phyloP scores from a whole-genome alignment of 1,140 invertebrate species.

The Chironomus striatipennis region DNA sequence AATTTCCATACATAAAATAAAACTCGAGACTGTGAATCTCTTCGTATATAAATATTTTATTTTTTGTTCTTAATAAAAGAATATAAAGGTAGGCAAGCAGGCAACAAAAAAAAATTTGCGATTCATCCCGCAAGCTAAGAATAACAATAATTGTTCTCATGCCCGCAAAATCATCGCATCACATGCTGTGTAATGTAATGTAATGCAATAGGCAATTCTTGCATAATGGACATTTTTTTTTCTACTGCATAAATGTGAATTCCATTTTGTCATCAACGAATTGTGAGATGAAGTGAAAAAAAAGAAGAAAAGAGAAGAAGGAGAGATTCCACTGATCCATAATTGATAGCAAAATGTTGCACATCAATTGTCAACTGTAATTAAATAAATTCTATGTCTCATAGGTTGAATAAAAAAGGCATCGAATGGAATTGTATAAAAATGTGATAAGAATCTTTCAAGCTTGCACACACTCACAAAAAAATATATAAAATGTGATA shows the following conservation, averaged over 20 bases:
- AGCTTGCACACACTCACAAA: background rate
- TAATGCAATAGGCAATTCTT: background rate
- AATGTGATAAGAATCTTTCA: background rate
- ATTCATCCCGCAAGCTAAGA: background rate
- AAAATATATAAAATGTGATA: background rate
- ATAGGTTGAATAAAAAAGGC: background rate
- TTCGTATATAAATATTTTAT: background rate
- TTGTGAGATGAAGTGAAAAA: background rate
- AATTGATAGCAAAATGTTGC: slow-evolving; percentile 8
- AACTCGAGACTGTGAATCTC: background rate
- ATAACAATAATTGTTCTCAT: slow-evolving; percentile 3
- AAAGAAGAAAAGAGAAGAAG: background rate
- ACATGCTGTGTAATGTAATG: background rate
- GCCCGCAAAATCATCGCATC: background rate
- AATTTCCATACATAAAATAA: slow-evolving; percentile 3
- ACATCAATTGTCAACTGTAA: slow-evolving; percentile 13
- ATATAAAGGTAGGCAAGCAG: background rate
- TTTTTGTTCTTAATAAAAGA: background rate
- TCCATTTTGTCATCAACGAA: background rate
- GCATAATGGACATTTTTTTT: slow-evolving; percentile 5
- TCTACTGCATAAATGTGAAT: background rate
- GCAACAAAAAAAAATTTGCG: background rate
- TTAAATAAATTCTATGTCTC: background rate
- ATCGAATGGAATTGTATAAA: background rate
- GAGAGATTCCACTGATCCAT: background rate